Conservation (phyloP, 2,888 invertebrate species). For the Dromius quadrimaculatus region DNA sequence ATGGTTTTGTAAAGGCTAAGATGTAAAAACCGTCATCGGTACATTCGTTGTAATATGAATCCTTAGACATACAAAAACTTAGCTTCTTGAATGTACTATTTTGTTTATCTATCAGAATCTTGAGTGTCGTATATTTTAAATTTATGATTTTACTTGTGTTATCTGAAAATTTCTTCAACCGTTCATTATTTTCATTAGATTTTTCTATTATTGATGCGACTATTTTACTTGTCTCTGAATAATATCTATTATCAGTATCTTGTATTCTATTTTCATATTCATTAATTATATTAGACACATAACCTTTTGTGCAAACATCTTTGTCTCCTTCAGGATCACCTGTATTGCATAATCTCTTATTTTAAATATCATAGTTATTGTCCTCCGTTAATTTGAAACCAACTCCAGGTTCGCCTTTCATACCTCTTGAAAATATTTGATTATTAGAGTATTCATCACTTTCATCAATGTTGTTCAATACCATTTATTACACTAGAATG, state of each 20-base stretch:
- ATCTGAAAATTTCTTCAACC: neutral
- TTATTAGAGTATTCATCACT: neutral
- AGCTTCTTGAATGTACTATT: no score
- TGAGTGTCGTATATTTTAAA: neutral
- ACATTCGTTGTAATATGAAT: no score
- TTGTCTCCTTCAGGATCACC: neutral
- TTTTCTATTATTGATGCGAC: neutral
- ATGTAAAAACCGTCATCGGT: no score
- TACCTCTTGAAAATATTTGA: neutral
- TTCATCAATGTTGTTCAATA: no score
- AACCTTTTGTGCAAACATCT: neutral
- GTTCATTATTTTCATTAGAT: conserved; percentile 1
- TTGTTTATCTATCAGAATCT: no score
- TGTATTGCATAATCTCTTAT: conserved; percentile 4
- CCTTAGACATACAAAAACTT: no score
- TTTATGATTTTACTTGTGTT: neutral
- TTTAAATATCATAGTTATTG: conserved; percentile 5
- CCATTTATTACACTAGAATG: conserved; percentile 9
- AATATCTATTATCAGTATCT: neutral
- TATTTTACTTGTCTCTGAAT: neutral
- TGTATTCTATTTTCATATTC: neutral
- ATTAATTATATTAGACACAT: neutral
- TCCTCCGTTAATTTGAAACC: conserved; percentile 13
- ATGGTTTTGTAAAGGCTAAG: no score
- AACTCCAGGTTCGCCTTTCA: conserved; percentile 10